These are phyloP conservation scores for Balearica regulorum DNA, from an alignment of 2,797 vertebrate genomes.

Conservation along the genomic window DNA sequence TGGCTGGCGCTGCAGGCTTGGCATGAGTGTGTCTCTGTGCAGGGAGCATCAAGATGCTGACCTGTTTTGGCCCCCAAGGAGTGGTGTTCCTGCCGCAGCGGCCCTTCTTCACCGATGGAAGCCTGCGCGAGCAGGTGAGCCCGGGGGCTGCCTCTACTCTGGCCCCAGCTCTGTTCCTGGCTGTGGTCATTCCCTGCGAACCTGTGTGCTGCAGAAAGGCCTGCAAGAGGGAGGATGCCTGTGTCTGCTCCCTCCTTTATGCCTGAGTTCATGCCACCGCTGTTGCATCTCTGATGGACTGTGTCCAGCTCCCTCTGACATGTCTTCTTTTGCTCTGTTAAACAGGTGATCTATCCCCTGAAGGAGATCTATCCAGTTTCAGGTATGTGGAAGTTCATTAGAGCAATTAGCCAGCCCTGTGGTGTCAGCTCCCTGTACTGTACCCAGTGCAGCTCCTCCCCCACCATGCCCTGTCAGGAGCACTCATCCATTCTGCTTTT, in stretches of 20 bases:
- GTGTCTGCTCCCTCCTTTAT: not conserved
- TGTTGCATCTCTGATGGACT: not conserved
- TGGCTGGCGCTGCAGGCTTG: not conserved
- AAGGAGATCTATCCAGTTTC: constrained; percentile 91
- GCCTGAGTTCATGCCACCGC: not conserved
- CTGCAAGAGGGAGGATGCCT: not conserved
- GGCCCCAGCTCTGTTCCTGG: not conserved
- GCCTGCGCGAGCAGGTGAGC: constrained; percentile 91
- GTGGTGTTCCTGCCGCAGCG: constrained; percentile 93
- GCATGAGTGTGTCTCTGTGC: not conserved
- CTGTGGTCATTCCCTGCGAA: not conserved
- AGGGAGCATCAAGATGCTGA: constrained; percentile 88
- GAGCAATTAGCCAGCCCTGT: not conserved
- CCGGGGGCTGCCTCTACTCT: not conserved
- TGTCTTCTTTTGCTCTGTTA: constrained; percentile 11
- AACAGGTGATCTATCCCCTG: constrained; percentile 94
- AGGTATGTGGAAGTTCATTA: constrained; percentile 75
- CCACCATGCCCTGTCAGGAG: not conserved
- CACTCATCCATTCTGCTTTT: not conserved
- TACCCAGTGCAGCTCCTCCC: not conserved
- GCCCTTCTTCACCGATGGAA: constrained; percentile 94
- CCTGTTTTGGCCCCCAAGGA: constrained; percentile 90
- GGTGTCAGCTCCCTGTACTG: not conserved
- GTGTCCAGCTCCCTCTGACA: not conserved
- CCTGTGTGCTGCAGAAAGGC: not conserved